These are phyloP conservation scores for Scaptomyza pallida DNA, from an alignment of 1,140 invertebrate genomes.

Conservation along the genomic window DNA sequence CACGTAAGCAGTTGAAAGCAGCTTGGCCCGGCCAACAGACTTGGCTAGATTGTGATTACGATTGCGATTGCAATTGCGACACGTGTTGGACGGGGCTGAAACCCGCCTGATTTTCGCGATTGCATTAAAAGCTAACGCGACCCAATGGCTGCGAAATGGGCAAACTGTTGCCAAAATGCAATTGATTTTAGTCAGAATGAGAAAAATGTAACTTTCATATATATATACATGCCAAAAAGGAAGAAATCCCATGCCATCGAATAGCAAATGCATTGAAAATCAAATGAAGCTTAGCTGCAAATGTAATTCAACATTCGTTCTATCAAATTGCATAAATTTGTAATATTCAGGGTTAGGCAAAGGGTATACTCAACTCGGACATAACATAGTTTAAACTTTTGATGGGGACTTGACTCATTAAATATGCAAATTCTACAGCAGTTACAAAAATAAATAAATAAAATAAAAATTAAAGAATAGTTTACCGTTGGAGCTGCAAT, in stretches of 20 bases:
- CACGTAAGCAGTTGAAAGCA: constrained; percentile 64
- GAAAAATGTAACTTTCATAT: constrained; percentile 5
- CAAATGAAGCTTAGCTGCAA: constrained; percentile 44
- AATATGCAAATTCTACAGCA: too few species aligned
- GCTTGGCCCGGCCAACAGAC: constrained; percentile 12
- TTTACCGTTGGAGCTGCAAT: too few species aligned
- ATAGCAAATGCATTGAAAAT: constrained; percentile 66
- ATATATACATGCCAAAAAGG: not conserved
- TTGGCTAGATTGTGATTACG: constrained; percentile 8
- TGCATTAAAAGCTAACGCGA: constrained; percentile 36
- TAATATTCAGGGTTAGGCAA: not conserved
- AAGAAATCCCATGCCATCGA: constrained; percentile 27
- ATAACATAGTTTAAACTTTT: too few species aligned
- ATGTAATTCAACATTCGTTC: constrained; percentile 38
- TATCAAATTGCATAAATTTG: constrained; percentile 30
- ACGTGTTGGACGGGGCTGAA: constrained; percentile 34
- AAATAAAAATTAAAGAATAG: too few species aligned
- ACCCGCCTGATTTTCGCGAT: constrained; percentile 10
- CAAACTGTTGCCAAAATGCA: constrained; percentile 39
- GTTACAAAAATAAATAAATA: too few species aligned
- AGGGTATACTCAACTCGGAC: constrained; percentile 7
- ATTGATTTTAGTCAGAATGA: constrained; percentile 30
- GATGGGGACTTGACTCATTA: too few species aligned
- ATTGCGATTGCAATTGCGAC: constrained; percentile 25
- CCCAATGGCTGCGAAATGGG: constrained; percentile 29